Evolutionary conservation across 2,113 vertebrate genomes (phyloP).

Genomic region (Ovibos moschatus): DNA sequence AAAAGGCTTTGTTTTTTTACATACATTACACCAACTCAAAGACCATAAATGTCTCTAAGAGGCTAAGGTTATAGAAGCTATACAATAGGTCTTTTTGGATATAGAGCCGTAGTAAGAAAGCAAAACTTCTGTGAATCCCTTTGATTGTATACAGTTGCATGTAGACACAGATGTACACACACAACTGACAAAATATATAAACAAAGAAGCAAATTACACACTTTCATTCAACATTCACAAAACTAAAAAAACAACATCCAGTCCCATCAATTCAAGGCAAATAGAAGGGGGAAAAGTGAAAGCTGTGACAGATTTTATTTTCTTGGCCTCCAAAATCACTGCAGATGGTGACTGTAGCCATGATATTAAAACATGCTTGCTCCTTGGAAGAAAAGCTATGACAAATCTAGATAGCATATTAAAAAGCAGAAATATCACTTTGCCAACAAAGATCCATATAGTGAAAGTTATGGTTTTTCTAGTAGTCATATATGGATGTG

Average conservation of each 20-base stretch:
- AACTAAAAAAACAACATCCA: background rate
- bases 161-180: rapidly evolving
- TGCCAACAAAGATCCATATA: background rate
- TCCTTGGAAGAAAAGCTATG: background rate
- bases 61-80: background rate
- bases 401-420: background rate
- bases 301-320: background rate
- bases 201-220: background rate
- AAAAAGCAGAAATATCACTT: background rate
- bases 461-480: background rate
- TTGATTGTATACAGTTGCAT: background rate
- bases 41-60: background rate
- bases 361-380: background rate
- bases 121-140: background rate
- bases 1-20: background rate
- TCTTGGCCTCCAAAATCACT: background rate
- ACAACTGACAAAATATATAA: background rate
- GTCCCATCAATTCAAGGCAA: background rate
- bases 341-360: background rate
- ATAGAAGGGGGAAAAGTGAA: background rate
- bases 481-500: background rate
- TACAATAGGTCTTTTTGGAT: background rate
- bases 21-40: background rate
- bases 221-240: background rate
- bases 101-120: background rate